These are phyloP conservation scores for Athrips mouffetella DNA, from an alignment of 2,888 invertebrate species.

Conservation along the genomic window DNA sequence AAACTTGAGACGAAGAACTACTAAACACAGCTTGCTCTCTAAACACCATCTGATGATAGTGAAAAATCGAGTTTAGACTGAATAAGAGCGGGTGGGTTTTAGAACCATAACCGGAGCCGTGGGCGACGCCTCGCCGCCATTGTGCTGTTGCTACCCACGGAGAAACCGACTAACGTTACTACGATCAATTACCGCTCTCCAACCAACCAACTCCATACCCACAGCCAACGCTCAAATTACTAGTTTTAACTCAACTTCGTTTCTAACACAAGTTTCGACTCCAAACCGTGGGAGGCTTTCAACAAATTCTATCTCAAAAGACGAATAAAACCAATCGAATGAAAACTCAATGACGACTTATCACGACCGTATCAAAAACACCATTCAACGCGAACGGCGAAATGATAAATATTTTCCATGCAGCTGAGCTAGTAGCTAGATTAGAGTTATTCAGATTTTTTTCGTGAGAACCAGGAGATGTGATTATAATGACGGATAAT, in stretches of 20 bases:
- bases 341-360: background rate
- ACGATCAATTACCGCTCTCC: conserved; percentile 9
- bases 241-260: background rate
- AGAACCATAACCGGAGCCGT: conserved; percentile 13
- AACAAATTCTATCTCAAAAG: background rate
- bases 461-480: conserved; percentile 24
- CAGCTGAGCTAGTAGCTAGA: background rate
- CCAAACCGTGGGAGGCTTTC: background rate
- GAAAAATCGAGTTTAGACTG: no score
- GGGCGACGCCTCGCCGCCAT: conserved; percentile 11
- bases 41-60: no score
- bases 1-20: no score
- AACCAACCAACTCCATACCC: no score
- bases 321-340: background rate
- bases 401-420: conserved; percentile 7
- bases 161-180: conserved; percentile 7
- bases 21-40: no score
- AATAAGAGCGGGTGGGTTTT: no score
- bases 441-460: conserved; percentile 9
- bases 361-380: background rate
- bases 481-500: conserved; percentile 33
- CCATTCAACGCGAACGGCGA: background rate
- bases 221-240: conserved; percentile 1
- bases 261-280: background rate
- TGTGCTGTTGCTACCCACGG: conserved; percentile 18